Conservation (phyloP, 2,888 invertebrate species). For the Octonoba sinensis region DNA sequence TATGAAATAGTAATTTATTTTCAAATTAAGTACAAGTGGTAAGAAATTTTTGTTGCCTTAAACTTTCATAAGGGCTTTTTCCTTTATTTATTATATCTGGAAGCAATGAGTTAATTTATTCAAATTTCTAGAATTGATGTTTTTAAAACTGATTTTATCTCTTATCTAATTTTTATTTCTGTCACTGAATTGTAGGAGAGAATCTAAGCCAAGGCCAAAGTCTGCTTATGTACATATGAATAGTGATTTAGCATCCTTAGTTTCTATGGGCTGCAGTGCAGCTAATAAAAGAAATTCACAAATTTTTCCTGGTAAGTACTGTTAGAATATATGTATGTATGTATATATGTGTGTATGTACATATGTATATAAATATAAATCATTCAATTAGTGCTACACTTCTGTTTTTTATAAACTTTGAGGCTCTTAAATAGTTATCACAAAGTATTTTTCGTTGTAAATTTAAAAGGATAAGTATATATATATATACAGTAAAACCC, state of each 20-base stretch:
- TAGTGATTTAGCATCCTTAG: conserved; percentile 49
- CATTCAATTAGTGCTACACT: too few species aligned
- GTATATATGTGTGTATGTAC: too few species aligned
- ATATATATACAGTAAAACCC: too few species aligned
- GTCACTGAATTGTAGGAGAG: conserved; percentile 22
- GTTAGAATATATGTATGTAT: not conserved
- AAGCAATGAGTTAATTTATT: not conserved
- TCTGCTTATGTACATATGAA: conserved; percentile 78
- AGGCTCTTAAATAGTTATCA: not conserved
- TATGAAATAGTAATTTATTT: too few species aligned
- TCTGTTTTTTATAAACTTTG: too few species aligned
- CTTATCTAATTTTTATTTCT: not conserved
- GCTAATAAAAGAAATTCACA: conserved; percentile 60
- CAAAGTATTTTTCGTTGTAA: not conserved
- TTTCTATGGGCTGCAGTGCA: conserved; percentile 39
- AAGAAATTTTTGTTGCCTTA: not conserved
- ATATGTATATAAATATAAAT: too few species aligned
- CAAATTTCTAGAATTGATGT: not conserved
- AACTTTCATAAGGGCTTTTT: not conserved
- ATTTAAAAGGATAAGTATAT: too few species aligned
- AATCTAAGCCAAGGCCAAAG: conserved; percentile 81
- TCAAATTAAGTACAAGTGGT: too few species aligned
- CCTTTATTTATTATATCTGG: not conserved
- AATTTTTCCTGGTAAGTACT: conserved; percentile 35
- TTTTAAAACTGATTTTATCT: not conserved